Evolutionary conservation across 2,113 vertebrate species (phyloP).

Genomic region (Puntigrus tetrazona): DNA sequence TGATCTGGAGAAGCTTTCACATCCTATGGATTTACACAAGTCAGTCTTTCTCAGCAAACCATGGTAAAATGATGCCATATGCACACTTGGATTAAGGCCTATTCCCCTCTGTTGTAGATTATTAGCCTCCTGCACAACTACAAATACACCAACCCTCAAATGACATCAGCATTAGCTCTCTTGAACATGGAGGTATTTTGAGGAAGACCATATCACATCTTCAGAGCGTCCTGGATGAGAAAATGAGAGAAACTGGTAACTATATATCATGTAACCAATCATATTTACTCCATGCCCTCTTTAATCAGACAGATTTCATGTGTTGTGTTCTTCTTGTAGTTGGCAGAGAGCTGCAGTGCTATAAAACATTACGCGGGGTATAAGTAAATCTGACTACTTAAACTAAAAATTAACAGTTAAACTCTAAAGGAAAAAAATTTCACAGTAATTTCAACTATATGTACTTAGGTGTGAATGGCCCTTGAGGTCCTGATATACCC

Average conservation of each 20-base stretch:
- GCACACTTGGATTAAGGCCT: neutral
- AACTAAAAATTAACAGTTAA: neutral
- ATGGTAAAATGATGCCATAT: neutral
- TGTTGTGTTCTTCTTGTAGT: neutral
- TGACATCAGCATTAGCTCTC: neutral
- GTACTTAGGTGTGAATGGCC: neutral
- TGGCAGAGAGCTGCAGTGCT: slow-evolving; percentile 13
- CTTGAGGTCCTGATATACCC: neutral
- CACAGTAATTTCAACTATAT: neutral
- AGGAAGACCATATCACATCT: neutral
- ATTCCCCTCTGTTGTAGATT: neutral
- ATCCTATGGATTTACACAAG: slow-evolving; percentile 1
- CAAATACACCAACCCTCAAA: neutral
- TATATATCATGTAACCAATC: neutral
- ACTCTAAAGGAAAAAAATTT: neutral
- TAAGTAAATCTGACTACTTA: neutral
- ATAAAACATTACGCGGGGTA: slow-evolving; percentile 24
- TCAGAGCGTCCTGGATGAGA: neutral
- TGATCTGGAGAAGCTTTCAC: neutral
- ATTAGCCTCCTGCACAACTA: neutral
- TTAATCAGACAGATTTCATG: neutral
- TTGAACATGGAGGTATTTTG: neutral
- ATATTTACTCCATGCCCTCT: neutral
- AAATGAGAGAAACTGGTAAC: slow-evolving; percentile 31
- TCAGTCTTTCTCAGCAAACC: neutral